Evolutionary conservation across 2,797 vertebrate genomes (phyloP).

Genomic region (Sparidentex hasta): DNA sequence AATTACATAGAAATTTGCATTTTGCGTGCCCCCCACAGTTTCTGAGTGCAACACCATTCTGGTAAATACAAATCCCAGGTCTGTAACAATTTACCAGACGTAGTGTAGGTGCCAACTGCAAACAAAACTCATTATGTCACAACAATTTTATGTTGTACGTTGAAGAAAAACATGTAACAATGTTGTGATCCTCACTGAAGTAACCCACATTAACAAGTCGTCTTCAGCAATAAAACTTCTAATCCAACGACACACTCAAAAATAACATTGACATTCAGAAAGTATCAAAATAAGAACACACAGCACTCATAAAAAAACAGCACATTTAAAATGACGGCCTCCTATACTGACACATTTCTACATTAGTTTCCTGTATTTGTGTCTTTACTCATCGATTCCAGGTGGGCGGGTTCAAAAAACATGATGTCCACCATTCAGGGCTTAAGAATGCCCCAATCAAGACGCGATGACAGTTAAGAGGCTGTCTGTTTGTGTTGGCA

Average conservation of each 20-base stretch:
- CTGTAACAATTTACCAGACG: no score
- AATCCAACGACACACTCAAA: background rate
- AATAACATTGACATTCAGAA: background rate
- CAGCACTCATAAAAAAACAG: background rate
- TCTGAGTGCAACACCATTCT: no score
- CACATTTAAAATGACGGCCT: no score
- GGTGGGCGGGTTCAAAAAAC: background rate
- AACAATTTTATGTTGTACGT: no score
- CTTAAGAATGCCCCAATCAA: background rate
- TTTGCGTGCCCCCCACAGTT: no score
- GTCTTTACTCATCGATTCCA: background rate
- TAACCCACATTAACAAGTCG: background rate
- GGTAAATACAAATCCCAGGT: no score
- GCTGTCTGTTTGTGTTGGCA: background rate
- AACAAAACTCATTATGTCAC: no score
- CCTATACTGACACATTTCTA: no score
- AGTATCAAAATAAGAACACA: background rate
- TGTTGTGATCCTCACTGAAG: no score
- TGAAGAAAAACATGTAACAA: no score
- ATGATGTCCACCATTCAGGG: background rate
- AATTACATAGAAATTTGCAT: no score
- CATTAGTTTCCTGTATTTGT: background rate
- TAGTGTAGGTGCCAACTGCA: no score
- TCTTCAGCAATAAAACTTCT: background rate
- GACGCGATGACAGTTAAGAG: background rate